Percentiles rank a stretch among this genome's conserved stretches.
Evolutionary conservation across 2,113 vertebrate genomes (phyloP).

Genomic region (Engraulis encrasicolus): DNA sequence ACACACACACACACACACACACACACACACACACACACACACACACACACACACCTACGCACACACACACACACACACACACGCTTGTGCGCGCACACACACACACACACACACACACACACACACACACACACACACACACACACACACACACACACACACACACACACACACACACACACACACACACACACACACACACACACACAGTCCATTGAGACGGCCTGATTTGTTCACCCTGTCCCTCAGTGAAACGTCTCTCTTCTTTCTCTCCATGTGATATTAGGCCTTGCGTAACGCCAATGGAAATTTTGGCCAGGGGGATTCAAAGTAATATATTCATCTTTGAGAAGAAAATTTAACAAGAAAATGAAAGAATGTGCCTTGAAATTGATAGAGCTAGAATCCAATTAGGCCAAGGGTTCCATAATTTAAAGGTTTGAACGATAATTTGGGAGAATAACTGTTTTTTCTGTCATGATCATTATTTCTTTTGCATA

Average conservation of each 20-base stretch:
- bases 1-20: too few species aligned
- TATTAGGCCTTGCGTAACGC: neutral
- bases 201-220: neutral
- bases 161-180: too few species aligned
- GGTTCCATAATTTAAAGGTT: conserved; percentile 22
- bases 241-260: neutral
- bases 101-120: too few species aligned
- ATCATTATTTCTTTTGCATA: neutral
- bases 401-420: conserved; percentile 14
- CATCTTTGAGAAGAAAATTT: conserved; percentile 14
- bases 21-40: too few species aligned
- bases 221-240: neutral
- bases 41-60: too few species aligned
- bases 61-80: too few species aligned
- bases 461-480: neutral
- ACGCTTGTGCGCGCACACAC: too few species aligned
- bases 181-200: too few species aligned
- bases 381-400: conserved; percentile 20
- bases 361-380: conserved; percentile 11
- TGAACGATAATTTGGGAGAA: conserved; percentile 13
- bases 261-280: neutral
- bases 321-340: conserved; percentile 13
- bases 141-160: too few species aligned
- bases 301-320: conserved; percentile 19
- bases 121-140: too few species aligned